Conservation (phyloP, 2,797 vertebrate genomes). For the Pogonophryne albipinna region DNA sequence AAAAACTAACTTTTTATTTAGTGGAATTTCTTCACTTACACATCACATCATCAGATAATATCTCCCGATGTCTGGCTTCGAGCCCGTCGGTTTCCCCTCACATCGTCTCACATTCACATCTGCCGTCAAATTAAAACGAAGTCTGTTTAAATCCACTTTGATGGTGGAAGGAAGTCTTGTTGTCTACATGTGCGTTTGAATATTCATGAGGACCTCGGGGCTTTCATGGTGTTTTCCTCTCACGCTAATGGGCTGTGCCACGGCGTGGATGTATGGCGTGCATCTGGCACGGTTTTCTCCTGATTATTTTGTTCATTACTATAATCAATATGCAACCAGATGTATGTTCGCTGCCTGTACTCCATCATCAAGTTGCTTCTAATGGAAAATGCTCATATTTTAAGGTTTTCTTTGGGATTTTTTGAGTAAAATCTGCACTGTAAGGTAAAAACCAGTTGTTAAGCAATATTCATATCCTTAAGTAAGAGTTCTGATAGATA, state of each 20-base stretch:
- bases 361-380: background rate
- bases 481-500: too few relatives aligned
- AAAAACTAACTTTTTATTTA: background rate
- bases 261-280: constrained; percentile 44
- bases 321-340: background rate
- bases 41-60: background rate
- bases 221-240: constrained; percentile 71
- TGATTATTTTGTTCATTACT: constrained; percentile 10
- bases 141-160: constrained; percentile 71
- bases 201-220: constrained; percentile 81
- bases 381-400: background rate
- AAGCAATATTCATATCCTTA: too few relatives aligned
- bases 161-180: constrained; percentile 62
- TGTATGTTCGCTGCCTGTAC: background rate
- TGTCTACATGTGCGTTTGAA: constrained; percentile 82
- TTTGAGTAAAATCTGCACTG: constrained; percentile 10
- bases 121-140: constrained; percentile 71
- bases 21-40: background rate
- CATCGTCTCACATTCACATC: constrained; percentile 63
- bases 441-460: too few relatives aligned
- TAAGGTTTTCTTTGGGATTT: background rate
- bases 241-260: constrained; percentile 71
- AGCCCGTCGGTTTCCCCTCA: constrained; percentile 66
- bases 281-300: constrained; percentile 50
- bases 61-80: constrained; percentile 48